Conservation (phyloP, 2,113 vertebrate genomes). For the Merops nubicus region DNA sequence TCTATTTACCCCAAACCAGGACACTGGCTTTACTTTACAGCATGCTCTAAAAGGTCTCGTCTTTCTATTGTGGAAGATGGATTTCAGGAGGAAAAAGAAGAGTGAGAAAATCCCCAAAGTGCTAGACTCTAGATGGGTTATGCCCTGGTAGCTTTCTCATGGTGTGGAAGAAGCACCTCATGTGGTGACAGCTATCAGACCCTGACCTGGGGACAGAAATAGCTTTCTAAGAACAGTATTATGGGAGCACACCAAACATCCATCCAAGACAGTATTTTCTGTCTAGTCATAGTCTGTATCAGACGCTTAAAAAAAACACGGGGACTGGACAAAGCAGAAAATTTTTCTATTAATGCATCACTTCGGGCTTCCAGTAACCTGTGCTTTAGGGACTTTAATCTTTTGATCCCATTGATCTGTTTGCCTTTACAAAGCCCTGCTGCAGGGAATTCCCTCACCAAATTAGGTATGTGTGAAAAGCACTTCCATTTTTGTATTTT, state of each 20-base stretch:
- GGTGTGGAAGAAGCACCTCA: neutral
- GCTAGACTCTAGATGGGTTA: neutral
- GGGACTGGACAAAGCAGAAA: neutral
- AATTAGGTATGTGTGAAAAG: neutral
- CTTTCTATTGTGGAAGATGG: neutral
- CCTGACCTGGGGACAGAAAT: neutral
- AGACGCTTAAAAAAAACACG: neutral
- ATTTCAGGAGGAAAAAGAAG: neutral
- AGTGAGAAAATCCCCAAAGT: neutral
- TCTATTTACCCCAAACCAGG: too few relatives aligned
- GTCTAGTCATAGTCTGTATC: neutral
- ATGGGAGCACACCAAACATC: neutral
- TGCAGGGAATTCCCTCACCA: neutral
- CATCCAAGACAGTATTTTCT: neutral
- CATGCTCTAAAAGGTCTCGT: neutral
- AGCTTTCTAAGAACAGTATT: neutral
- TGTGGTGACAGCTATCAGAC: neutral
- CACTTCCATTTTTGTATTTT: neutral
- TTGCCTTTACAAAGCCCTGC: neutral
- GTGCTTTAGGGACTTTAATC: neutral
- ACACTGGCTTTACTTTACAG: neutral
- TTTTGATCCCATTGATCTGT: slow-evolving; percentile 9
- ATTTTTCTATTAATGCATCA: neutral
- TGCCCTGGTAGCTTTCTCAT: neutral
- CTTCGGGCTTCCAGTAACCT: neutral